Evolutionary conservation across 1,140 invertebrate genomes (phyloP).

Genomic region (Drosophila serrata): DNA sequence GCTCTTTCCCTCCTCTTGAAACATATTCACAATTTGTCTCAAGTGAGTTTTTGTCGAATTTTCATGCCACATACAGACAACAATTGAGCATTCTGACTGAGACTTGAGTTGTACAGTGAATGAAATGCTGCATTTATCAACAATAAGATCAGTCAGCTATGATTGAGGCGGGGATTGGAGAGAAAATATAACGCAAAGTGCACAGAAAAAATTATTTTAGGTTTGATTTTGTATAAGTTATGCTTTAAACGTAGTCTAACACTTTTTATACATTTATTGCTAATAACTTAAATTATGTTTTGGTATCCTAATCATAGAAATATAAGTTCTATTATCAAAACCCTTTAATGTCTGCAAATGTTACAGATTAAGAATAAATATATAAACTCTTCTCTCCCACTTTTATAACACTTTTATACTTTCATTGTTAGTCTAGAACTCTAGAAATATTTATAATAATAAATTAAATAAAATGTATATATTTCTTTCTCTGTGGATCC

Average conservation of each 20-base stretch:
- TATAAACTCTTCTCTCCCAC: no score
- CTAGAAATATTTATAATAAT: neutral
- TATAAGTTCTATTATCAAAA: neutral
- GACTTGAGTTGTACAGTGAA: slow-evolving; percentile 44
- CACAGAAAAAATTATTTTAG: neutral
- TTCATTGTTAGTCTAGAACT: no score
- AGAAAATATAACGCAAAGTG: neutral
- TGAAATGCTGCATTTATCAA: slow-evolving; percentile 74
- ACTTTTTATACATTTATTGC: no score
- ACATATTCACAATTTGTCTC: slow-evolving; percentile 82
- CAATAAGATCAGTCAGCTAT: slow-evolving; percentile 69
- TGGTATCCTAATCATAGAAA: no score
- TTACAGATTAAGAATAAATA: neutral
- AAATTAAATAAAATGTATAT: neutral
- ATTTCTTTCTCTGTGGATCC: slow-evolving; percentile 4
- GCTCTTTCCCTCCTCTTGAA: slow-evolving; percentile 7
- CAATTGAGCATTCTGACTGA: slow-evolving; percentile 45
- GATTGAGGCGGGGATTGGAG: slow-evolving; percentile 51
- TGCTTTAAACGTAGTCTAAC: no score
- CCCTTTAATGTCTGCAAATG: neutral
- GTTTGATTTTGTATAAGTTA: neutral
- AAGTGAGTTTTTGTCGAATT: slow-evolving; percentile 70
- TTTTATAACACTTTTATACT: neutral
- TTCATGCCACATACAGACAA: slow-evolving; percentile 60
- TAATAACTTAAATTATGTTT: no score